phyloP scores from a whole-genome alignment of 2,797 vertebrate species.

The Anisognathus igniventris region DNA sequence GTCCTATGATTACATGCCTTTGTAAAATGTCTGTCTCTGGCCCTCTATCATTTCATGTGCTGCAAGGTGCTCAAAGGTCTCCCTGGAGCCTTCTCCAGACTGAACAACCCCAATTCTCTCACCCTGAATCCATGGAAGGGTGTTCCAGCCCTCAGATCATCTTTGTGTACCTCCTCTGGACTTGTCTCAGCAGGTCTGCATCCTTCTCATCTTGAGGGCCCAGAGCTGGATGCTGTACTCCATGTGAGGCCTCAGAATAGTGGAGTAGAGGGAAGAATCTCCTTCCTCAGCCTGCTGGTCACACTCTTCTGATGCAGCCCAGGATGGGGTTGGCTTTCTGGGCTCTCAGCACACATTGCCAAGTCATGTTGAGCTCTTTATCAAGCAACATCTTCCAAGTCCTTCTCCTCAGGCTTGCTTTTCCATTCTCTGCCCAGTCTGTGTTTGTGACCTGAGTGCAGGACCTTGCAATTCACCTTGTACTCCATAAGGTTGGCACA shows the following conservation, averaged over 20 bases:
- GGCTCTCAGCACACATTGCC: not conserved
- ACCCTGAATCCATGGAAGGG: not conserved
- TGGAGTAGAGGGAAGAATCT: not conserved
- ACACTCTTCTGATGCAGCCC: not conserved
- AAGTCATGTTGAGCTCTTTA: not conserved
- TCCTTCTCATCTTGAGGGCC: not conserved
- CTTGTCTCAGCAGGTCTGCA: not conserved
- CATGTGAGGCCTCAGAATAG: not conserved
- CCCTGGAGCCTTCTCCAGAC: not conserved
- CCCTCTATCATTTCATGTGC: not conserved
- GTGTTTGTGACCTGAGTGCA: not conserved
- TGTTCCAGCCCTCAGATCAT: not conserved
- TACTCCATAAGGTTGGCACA: not conserved
- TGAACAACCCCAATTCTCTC: not conserved
- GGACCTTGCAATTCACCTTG: not conserved
- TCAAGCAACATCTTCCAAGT: not conserved
- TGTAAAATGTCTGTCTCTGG: not conserved
- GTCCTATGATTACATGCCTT: not conserved
- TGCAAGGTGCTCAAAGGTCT: not conserved
- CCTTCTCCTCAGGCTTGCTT: not conserved
- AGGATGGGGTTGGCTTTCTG: not conserved
- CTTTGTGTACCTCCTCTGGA: not conserved
- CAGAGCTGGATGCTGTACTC: not conserved
- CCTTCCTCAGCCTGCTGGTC: not conserved
- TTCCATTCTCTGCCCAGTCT: not conserved